Conservation (phyloP, 2,113 vertebrate species). For the Pterocles burchelli region DNA sequence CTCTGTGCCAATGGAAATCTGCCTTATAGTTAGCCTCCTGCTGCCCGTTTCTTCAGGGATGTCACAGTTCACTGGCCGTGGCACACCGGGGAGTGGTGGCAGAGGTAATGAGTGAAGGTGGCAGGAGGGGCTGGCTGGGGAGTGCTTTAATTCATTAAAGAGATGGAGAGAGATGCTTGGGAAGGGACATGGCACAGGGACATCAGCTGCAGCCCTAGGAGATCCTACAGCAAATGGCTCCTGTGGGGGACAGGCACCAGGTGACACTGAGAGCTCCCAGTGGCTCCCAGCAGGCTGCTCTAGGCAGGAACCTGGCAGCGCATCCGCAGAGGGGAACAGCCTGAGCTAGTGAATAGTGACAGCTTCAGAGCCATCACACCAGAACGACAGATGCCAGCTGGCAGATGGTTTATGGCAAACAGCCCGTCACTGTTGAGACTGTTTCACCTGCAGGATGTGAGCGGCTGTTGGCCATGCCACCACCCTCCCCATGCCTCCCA, state of each 20-base stretch:
- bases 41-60: neutral
- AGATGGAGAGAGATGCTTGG: neutral
- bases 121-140: neutral
- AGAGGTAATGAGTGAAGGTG: neutral
- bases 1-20: neutral
- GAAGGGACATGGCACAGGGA: neutral
- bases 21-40: neutral
- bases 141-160: neutral
- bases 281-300: neutral
- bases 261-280: neutral
- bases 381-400: neutral
- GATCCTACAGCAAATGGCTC: neutral
- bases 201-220: neutral
- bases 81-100: neutral
- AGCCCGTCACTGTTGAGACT: neutral
- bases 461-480: rapidly evolving
- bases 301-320: neutral
- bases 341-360: neutral
- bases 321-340: neutral
- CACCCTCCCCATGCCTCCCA: no score
- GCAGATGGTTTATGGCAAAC: neutral
- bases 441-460: neutral
- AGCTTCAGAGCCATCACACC: neutral
- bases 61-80: rapidly evolving
- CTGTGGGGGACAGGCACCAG: neutral